These are phyloP conservation scores for Eidolon dupreanum DNA, from an alignment of 2,797 vertebrate species.

Conservation along the genomic window DNA sequence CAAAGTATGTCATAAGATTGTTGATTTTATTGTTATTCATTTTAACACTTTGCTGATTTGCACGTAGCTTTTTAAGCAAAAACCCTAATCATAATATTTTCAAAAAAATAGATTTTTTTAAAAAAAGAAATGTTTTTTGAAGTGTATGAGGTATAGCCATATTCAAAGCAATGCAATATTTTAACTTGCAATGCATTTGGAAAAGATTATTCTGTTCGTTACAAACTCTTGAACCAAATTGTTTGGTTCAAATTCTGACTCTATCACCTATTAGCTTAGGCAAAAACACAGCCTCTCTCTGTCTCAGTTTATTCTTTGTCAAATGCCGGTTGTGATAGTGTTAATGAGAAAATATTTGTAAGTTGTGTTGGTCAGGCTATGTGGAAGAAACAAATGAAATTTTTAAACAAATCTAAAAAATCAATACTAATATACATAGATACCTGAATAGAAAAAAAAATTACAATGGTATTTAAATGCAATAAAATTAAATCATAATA, in stretches of 20 bases:
- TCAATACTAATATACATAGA: not conserved
- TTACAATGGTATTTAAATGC: not conserved
- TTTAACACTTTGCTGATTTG: not conserved
- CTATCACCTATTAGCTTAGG: not conserved
- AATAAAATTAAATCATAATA: not conserved
- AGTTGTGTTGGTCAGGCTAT: not conserved
- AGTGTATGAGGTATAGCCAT: not conserved
- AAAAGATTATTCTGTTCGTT: not conserved
- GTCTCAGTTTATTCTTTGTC: not conserved
- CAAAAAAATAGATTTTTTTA: not conserved
- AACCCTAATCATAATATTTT: not conserved
- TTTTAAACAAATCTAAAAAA: not conserved
- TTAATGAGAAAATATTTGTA: not conserved
- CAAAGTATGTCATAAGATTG: not conserved
- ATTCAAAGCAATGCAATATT: not conserved
- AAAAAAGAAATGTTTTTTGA: not conserved
- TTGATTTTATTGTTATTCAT: not conserved
- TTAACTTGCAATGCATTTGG: not conserved
- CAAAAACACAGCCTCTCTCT: not conserved
- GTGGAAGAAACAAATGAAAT: not conserved
- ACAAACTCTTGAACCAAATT: not conserved
- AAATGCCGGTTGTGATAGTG: not conserved
- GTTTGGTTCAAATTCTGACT: not conserved
- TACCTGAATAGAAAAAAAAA: not conserved
- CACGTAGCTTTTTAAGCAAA: not conserved